A percentile compares a stretch with the other conserved stretches of the same genome.
phyloP scores from a whole-genome alignment of 2,113 vertebrate genomes.

The Tylochromis polylepis region DNA sequence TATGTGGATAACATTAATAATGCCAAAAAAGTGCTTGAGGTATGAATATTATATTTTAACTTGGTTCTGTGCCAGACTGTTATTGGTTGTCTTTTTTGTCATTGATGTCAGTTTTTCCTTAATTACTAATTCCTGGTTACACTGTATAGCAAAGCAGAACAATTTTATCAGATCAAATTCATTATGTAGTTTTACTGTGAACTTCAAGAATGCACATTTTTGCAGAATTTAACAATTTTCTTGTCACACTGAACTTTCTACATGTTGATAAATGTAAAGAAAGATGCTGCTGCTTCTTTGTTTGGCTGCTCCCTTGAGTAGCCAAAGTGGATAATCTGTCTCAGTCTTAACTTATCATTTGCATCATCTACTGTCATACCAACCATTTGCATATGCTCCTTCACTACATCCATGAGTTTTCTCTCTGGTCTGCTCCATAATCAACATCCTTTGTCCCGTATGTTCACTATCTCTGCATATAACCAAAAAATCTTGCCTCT shows the following conservation, averaged over 20 bases:
- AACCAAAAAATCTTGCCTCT: too few species aligned
- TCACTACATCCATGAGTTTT: not conserved
- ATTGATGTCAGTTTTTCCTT: not conserved
- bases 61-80: not conserved
- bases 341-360: not conserved
- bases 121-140: not conserved
- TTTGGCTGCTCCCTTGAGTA: not conserved
- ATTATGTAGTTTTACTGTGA: not conserved
- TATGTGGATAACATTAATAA: conserved; percentile 77
- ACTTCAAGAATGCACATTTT: not conserved
- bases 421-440: not conserved
- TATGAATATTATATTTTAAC: conserved; percentile 43
- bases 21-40: conserved; percentile 77
- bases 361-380: not conserved
- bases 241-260: too few species aligned
- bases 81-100: not conserved
- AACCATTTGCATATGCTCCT: not conserved
- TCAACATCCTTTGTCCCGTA: not conserved
- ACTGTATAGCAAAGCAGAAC: not conserved
- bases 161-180: not conserved
- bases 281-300: not conserved
- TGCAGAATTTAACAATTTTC: not conserved
- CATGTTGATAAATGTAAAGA: not conserved
- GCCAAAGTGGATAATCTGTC: not conserved
- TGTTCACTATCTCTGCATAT: too few species aligned